Base-by-base conservation (phyloP, 37 sponge, comb jelly and placozoan genomes). In the Oopsacas minuta region DNA sequence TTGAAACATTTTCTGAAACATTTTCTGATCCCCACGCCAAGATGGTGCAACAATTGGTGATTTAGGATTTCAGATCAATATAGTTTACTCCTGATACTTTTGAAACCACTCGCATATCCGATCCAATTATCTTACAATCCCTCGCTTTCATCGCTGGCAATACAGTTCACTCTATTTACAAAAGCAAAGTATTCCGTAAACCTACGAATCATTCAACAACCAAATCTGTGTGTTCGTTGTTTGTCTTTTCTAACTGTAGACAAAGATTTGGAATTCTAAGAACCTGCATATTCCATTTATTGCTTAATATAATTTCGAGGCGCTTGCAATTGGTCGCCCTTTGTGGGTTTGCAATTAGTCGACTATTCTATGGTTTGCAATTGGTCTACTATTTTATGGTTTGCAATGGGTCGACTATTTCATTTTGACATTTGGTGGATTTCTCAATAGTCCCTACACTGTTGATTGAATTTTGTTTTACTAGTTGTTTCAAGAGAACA, bases 51-150 rank as follows among this genome's bases (percentile, higher is more conserved):
- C 75, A 61, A 61, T 61, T 61, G 20, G 28, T 61, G 75, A 61
- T 61, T 61, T 61, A 61, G 75, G n/a, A n/a, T n/a, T n/a, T n/a
- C n/a, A n/a, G n/a, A 61, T 32, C 75, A 25, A 61, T 61, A 61
- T 61, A 61, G 75, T 61, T 61, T 61, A 61, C 75, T 61, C 75
- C 75, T 61, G 75, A 61, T 61, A 61, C 75, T 61, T 61, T 61
- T 61, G 7, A 61, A 61, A 61, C 75, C 75, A 25, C 75, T 61
- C 28, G 32, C 75, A 61, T 10, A n/a, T n/a, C 75, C 28, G 75
- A 61, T 61, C 75, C 75, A 61, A 32, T 61, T 61, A 61, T 61
- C 22, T 61, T 61, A 25, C 20, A 61, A 61, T 61, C 75, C 75
- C 75, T 61, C 28, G 20, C 75, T 61, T 61, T 61, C 75, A 61